phyloP scores from a whole-genome alignment of 1,140 invertebrate species.

The Mycetomoellerius zeteki region DNA sequence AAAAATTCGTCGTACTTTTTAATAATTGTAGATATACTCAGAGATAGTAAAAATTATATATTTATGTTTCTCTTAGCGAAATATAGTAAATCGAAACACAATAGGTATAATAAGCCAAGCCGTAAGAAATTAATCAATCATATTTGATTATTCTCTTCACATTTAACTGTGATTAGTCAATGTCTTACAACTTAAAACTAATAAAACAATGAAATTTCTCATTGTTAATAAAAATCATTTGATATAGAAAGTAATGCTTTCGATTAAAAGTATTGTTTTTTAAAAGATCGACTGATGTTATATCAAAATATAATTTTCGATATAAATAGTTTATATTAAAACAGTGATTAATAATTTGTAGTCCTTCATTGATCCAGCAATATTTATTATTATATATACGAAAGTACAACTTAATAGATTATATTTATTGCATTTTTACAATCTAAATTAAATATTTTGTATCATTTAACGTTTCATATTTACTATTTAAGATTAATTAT shows the following conservation, averaged over 20 bases:
- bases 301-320: conserved; percentile 3
- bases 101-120: too few relatives aligned
- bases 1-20: not conserved
- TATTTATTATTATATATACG: not conserved
- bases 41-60: not conserved
- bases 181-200: too few relatives aligned
- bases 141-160: too few relatives aligned
- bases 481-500: conserved; percentile 15
- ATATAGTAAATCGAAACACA: not conserved
- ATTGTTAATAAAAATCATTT: not conserved
- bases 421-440: not conserved
- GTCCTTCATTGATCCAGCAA: not conserved
- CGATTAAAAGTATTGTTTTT: not conserved
- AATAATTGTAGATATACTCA: not conserved
- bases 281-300: not conserved
- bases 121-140: too few relatives aligned
- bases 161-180: too few relatives aligned
- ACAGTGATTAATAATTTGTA: not conserved
- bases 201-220: not conserved
- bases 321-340: conserved; percentile 5
- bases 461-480: not conserved
- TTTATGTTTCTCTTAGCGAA: not conserved
- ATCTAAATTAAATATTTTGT: not conserved
- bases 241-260: not conserved
- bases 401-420: not conserved